Base-by-base conservation (phyloP, 2,113 vertebrate genomes). In the Lampris megalopsis region DNA sequence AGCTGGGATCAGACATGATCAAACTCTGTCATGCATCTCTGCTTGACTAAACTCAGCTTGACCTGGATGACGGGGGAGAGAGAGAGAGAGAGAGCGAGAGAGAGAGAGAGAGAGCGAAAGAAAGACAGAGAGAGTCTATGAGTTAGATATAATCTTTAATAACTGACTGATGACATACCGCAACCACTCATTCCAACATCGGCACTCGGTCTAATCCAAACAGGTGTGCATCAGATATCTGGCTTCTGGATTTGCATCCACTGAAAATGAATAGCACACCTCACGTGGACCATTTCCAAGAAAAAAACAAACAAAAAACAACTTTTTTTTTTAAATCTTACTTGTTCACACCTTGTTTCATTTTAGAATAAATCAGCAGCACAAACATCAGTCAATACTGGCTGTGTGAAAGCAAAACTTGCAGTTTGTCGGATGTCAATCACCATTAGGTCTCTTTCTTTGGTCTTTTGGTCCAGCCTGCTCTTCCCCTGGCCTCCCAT, bases 1-100 rank as follows among this genome's bases (percentile, higher is more conserved):
- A 84, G 73, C 78, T 84, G 79, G 78, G 86, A 88, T 91, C 69
- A 71, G 83, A 88, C 87, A 84, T 90, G 86, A 80, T 90, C 87
- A 76, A 66, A 74, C 87, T 89, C 75, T 88, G 90, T 87, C 80
- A 66, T 87, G 82, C 81, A 77, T 86, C 79, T 84, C 73, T 67
- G 86, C 89, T 88, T 90, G 81, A 87, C 75, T 81, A 74, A 61
- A 75, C 82, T 75, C 73, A 67, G 68, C 63, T 77, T 66, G 68
- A 89, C 74, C 54, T 74, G 38, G 5, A 38, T 66, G 59, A 71
- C 67, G 41, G 13, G 41, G 47, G 41, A 36, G 8, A 47, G 41
- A 58, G 24, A 36, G 40, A 43, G 11, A 41, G 40, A 56, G 66
- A 36, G 40, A 57, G 66, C 43, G 53, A 36, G 52, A 57, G 41